Conservation (phyloP, 2,113 vertebrate genomes). For the Nettapus auritus region DNA sequence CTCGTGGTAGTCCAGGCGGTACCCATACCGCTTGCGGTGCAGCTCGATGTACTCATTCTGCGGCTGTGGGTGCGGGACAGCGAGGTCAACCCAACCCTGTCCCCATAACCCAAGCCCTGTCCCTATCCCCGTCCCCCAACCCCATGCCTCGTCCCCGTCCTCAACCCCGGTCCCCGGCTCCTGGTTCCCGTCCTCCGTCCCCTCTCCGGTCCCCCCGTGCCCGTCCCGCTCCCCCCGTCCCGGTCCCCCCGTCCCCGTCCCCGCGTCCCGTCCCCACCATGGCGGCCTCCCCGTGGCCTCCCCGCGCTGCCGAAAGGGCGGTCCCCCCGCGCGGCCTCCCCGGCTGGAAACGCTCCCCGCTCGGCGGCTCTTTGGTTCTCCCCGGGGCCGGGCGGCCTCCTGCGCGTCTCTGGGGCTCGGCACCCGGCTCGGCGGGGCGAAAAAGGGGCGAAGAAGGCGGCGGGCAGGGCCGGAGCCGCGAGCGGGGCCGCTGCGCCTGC, state of each 20-base stretch:
- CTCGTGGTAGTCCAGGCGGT: conserved; percentile 96
- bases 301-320: not conserved
- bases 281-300: not conserved
- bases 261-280: not conserved
- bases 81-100: not conserved
- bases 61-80: conserved; percentile 77
- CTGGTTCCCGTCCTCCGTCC: too few relatives aligned
- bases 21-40: conserved; percentile 94
- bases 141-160: too few relatives aligned
- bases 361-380: not conserved
- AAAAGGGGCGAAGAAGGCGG: not conserved
- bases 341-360: not conserved
- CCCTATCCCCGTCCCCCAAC: too few relatives aligned
- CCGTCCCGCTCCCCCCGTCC: too few relatives aligned
- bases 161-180: not conserved
- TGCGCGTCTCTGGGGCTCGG: not conserved
- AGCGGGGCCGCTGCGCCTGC: not conserved
- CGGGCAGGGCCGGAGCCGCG: not conserved
- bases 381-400: not conserved
- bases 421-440: not conserved
- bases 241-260: not conserved
- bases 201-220: too few relatives aligned
- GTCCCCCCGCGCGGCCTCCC: not conserved
- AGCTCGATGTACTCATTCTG: conserved; percentile 98
- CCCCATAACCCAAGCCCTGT: too few relatives aligned